Evolutionary conservation across 2,888 invertebrate species (phyloP).

Genomic region (Dimorphilus gyrociliatus): DNA sequence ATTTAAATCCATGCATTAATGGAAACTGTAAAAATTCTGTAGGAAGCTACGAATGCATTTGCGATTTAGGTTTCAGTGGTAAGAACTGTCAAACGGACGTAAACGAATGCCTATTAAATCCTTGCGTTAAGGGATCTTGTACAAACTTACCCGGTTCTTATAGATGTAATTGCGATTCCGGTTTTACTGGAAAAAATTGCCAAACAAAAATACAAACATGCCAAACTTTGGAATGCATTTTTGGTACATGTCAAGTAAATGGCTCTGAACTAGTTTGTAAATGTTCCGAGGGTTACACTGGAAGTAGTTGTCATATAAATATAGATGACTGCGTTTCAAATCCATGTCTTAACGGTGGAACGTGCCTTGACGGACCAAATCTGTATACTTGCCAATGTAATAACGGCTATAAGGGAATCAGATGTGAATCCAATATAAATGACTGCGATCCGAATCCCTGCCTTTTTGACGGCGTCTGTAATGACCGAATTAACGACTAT

Average conservation of each 20-base stretch:
- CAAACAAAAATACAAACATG: no score
- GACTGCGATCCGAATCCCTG: constrained; percentile 12
- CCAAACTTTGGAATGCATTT: no score
- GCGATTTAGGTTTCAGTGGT: constrained; percentile 45
- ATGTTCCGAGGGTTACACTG: constrained; percentile 7
- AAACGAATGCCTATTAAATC: no score
- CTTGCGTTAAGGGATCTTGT: no score
- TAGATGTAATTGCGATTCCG: no score
- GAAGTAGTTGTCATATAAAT: background rate
- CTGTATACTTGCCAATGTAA: constrained; percentile 12
- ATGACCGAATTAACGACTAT: constrained; percentile 11
- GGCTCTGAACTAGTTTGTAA: no score
- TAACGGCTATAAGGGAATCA: constrained; percentile 12
- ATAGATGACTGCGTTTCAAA: constrained; percentile 5
- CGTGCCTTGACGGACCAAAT: constrained; percentile 3
- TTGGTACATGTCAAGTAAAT: no score
- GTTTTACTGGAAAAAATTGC: no score
- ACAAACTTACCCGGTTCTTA: no score
- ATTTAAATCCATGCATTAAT: constrained; percentile 44
- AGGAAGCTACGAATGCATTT: constrained; percentile 7
- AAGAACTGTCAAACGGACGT: constrained; percentile 43
- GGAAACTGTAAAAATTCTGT: constrained; percentile 8
- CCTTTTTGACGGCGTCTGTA: constrained; percentile 9
- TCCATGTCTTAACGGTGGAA: constrained; percentile 1
- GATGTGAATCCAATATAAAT: constrained; percentile 36